Base-by-base conservation (phyloP, 2,797 vertebrate species). In the Discoglossus pictus region DNA sequence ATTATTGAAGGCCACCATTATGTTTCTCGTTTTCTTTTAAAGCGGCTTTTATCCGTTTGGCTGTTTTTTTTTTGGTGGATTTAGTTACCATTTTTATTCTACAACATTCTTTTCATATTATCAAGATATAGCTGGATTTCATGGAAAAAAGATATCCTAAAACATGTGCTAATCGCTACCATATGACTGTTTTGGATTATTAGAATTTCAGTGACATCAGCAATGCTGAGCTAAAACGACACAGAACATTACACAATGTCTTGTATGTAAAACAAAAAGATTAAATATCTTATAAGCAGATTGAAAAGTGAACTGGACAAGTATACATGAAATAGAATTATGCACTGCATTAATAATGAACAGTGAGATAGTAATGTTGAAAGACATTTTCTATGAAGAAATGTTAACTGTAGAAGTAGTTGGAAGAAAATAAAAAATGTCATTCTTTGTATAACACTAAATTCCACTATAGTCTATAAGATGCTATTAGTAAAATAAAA, bases 41-140 rank as follows among this genome's bases (percentile, higher is more conserved):
- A 44, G 51, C 47, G 16, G 16, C 35, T 61, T 43, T 42, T 24
- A 50, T 67, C 23, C 27, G 18, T 44, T 17, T 51, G 55, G 18
- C 18, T 35, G 4, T 16, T 24, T 58, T 16, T 24, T 58, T 51
- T 6, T 50, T 59, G 31, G 44, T 38, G 17, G 52, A 1, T 43
- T 35, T 61, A 52, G 47, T 36, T 60, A 42, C 27, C 46, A 52
- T 27, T 51, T n/a, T 51, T 51, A 31, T 50, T 50, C 46, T 50
- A 25, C 24, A 50, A 50, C 46, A 51, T 68, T 38, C 36, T 59
- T 68, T 68, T 52, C 25, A 60, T 35, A 68, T 58, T 51, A 42
- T 36, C 25, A 60, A 52, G 36, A 51, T 51, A 67, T 51, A 51
- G 44, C 39, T 59, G 25, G 12, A 52, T 68, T 36, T 35, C 38